Conservation (phyloP, 2,797 vertebrate species). For the Buphagus erythrorhynchus region DNA sequence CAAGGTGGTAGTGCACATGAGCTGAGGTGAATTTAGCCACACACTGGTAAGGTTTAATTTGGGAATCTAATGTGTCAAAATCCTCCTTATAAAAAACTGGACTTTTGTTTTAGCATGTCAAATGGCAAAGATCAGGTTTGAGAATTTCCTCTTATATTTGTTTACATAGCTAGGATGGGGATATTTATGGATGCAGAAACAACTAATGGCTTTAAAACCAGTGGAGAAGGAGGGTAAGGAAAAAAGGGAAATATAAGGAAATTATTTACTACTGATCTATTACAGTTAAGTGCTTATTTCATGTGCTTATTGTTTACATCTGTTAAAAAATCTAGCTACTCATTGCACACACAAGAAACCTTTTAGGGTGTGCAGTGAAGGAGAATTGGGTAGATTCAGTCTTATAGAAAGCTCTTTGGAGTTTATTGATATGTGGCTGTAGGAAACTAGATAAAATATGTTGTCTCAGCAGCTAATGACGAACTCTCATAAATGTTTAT, state of each 20-base stretch:
- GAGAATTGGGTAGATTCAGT: neutral
- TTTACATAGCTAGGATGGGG: neutral
- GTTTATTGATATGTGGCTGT: neutral
- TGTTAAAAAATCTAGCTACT: neutral
- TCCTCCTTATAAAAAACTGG: neutral
- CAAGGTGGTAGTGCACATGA: neutral
- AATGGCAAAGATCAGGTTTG: neutral
- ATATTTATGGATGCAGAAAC: neutral
- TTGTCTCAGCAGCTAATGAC: constrained; percentile 41
- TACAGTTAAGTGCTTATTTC: neutral
- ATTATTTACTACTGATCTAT: neutral
- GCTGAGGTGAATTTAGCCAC: neutral
- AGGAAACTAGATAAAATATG: constrained; percentile 16
- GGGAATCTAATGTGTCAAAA: neutral
- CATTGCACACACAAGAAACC: neutral
- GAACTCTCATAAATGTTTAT: constrained; percentile 49
- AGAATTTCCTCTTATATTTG: neutral
- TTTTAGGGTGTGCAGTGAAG: neutral
- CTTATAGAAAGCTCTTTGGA: neutral
- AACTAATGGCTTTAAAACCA: neutral
- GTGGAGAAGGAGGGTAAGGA: neutral
- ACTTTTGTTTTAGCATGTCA: neutral
- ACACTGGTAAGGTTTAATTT: neutral
- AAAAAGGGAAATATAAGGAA: neutral
- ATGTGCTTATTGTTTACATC: neutral